A percentile compares a stretch with the other conserved stretches of the same genome.
phyloP scores from a whole-genome alignment of 92 coral and sea anemone species.

The Phenganax stokvisi region DNA sequence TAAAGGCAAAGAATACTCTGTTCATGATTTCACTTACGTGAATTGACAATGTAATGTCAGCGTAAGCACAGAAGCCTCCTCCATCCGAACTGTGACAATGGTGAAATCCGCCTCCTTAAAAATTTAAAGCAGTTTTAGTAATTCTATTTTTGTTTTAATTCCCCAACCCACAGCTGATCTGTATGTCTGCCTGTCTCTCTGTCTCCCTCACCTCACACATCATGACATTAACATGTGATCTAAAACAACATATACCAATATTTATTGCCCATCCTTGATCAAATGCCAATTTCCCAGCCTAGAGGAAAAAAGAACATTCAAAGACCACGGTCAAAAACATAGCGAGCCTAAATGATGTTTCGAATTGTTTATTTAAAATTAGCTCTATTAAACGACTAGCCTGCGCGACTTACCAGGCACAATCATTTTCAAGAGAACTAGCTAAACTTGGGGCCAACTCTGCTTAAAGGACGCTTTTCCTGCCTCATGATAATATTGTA shows the following conservation, averaged over 20 bases:
- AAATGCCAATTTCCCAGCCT: conserved; percentile 93
- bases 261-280: conserved; percentile 99
- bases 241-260: conserved; percentile 57
- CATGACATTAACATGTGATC: not conserved
- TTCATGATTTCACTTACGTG: conserved; percentile 48
- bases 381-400: too few relatives aligned
- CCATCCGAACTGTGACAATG: conserved; percentile 81
- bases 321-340: too few relatives aligned
- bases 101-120: conserved; percentile 92
- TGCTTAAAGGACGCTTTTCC: too few relatives aligned
- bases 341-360: too few relatives aligned
- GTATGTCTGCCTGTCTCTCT: not conserved
- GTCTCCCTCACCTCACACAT: too few relatives aligned
- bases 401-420: too few relatives aligned
- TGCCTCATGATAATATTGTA: too few relatives aligned
- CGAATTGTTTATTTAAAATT: too few relatives aligned
- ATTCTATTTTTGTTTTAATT: not conserved
- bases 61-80: conserved; percentile 99
- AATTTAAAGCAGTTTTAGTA: not conserved
- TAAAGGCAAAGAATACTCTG: not conserved
- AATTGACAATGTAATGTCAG: conserved; percentile 88
- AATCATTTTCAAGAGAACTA: not conserved
- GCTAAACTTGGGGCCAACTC: too few relatives aligned
- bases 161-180: not conserved
- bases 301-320: not conserved